phyloP scores from a whole-genome alignment of 2,797 vertebrate genomes.

The Simalia tracyae region DNA sequence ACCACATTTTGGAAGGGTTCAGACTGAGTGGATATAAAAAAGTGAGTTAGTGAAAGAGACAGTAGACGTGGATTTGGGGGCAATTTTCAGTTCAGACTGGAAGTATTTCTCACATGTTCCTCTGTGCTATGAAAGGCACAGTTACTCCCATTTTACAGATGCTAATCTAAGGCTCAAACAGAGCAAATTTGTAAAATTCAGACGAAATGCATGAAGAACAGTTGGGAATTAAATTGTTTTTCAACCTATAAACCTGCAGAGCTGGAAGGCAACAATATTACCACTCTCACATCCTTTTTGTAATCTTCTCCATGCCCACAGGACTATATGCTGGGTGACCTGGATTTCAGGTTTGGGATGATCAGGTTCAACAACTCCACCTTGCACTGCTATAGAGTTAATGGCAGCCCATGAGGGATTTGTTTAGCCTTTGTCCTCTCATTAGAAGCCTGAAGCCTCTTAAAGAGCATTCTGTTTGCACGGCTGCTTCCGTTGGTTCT shows the following conservation, averaged over 20 bases:
- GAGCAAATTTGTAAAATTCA: not conserved
- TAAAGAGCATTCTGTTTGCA: constrained; percentile 40
- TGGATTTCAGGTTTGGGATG: not conserved
- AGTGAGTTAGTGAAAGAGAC: not conserved
- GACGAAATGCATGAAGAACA: not conserved
- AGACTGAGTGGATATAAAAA: not conserved
- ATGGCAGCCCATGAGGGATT: constrained; percentile 36
- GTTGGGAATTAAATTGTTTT: not conserved
- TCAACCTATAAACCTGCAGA: not conserved
- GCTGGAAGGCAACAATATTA: not conserved
- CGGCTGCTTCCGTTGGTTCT: constrained; percentile 51
- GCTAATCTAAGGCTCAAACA: not conserved
- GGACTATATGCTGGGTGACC: not conserved
- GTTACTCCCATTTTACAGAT: not conserved
- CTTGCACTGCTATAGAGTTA: constrained; percentile 32
- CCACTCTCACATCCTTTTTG: not conserved
- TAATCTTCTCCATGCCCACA: not conserved
- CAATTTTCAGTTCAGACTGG: not conserved
- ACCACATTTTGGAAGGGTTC: not conserved
- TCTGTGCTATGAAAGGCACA: not conserved
- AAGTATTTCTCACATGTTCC: not conserved
- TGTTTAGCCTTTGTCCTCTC: constrained; percentile 49
- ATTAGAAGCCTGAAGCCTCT: constrained; percentile 42
- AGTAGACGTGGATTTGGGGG: too few relatives aligned
- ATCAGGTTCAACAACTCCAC: not conserved